A percentile compares a stretch with the other conserved stretches of the same genome.
phyloP scores from a whole-genome alignment of 2,113 vertebrate species.

The Podarcis raffonei region DNA sequence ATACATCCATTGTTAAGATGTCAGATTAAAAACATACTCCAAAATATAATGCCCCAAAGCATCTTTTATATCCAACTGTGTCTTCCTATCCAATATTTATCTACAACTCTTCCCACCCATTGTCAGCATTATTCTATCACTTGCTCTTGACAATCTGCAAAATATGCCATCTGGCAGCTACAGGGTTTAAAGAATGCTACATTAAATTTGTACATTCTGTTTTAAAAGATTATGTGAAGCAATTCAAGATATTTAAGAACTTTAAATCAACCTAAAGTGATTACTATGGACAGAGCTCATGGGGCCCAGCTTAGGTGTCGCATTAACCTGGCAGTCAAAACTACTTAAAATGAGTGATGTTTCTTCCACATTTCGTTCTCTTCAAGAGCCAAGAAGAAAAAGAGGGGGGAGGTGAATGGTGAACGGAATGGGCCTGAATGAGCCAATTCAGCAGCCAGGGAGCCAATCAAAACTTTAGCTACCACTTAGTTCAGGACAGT shows the following conservation, averaged over 20 bases:
- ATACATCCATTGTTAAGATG: background rate
- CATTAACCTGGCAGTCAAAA: constrained; percentile 66
- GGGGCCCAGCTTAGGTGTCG: constrained; percentile 44
- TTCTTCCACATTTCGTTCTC: constrained; percentile 61
- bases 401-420: background rate
- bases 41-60: background rate
- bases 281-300: constrained; percentile 59
- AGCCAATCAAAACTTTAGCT: background rate
- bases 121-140: background rate
- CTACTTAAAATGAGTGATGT: constrained; percentile 68
- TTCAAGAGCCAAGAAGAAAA: constrained; percentile 15
- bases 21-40: background rate
- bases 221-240: constrained; percentile 62
- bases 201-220: constrained; percentile 50
- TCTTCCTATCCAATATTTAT: background rate
- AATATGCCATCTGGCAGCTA: constrained; percentile 59
- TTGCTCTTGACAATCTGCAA: background rate
- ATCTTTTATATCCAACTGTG: background rate
- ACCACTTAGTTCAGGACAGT: constrained; percentile 20
- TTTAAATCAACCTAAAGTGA: constrained; percentile 67
- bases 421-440: rapidly evolving
- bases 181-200: constrained; percentile 47
- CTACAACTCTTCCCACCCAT: background rate
- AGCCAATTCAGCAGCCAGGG: rapidly evolving
- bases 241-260: constrained; percentile 65